Evolutionary conservation across 2,797 vertebrate genomes (phyloP).

Genomic region (Aldrovandia affinis): DNA sequence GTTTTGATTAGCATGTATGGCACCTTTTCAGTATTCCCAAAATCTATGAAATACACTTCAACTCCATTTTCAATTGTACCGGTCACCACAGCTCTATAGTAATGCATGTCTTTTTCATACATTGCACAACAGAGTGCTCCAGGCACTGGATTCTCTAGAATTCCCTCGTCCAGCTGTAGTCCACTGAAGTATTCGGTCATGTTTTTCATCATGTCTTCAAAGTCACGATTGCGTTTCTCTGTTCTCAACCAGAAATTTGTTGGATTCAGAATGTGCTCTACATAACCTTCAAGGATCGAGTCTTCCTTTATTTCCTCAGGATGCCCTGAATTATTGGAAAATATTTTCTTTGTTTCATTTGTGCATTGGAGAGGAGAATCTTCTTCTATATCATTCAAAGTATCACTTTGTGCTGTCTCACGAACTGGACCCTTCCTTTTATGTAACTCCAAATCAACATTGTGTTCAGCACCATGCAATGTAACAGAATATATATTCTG

Average conservation of each 20-base stretch:
- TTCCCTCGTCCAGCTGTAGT: constrained; percentile 72
- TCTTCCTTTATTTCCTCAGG: constrained; percentile 66
- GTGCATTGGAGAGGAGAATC: constrained; percentile 21
- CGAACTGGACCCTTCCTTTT: constrained; percentile 17
- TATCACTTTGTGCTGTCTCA: constrained; percentile 19
- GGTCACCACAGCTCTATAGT: constrained; percentile 82
- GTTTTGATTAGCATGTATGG: constrained; percentile 79
- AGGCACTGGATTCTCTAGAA: constrained; percentile 75
- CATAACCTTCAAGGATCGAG: constrained; percentile 72
- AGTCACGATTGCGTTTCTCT: constrained; percentile 72
- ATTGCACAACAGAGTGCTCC: constrained; percentile 86
- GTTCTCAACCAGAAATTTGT: constrained; percentile 86
- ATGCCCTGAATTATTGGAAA: constrained; percentile 49
- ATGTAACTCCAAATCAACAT: constrained; percentile 16
- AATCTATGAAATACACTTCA: constrained; percentile 87
- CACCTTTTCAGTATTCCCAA: constrained; percentile 87
- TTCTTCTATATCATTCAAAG: constrained; percentile 7
- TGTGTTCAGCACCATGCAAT: constrained; percentile 53
- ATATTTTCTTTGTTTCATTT: constrained; percentile 44
- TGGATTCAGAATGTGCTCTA: constrained; percentile 80
- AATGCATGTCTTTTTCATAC: constrained; percentile 81
- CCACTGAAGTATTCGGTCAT: constrained; percentile 70
- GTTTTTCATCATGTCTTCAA: constrained; percentile 78
- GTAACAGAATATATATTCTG: constrained; percentile 77
- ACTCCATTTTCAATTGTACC: constrained; percentile 67